Evolutionary conservation across 2,797 vertebrate genomes (phyloP).

Genomic region (Lagorchestes hirsutus): DNA sequence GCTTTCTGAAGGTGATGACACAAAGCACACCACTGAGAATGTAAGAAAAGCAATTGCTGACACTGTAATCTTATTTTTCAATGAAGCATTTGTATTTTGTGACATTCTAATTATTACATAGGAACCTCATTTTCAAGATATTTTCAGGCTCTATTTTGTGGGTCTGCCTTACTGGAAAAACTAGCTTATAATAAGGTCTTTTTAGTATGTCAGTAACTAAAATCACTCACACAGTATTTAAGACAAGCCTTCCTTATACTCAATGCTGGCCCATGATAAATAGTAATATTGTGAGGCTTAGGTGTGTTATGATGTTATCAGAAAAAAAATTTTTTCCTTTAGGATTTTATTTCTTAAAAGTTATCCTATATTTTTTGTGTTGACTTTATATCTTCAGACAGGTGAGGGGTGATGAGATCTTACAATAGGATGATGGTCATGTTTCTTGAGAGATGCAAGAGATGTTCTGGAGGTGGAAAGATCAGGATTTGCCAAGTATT

Average conservation of each 20-base stretch:
- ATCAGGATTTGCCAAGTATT: neutral
- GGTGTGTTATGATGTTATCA: neutral
- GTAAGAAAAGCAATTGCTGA: neutral
- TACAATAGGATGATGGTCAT: neutral
- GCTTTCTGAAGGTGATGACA: neutral
- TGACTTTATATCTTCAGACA: neutral
- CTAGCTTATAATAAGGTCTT: neutral
- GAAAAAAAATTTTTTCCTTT: neutral
- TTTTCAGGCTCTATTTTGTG: neutral
- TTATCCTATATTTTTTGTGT: neutral
- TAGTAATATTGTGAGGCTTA: neutral
- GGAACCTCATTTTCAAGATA: neutral
- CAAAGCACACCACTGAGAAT: neutral
- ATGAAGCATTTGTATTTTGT: neutral
- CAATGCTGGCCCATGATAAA: neutral
- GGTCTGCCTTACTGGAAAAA: neutral
- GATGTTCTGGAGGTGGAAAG: neutral
- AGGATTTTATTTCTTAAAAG: neutral
- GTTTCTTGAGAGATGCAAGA: neutral
- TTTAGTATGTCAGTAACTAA: neutral
- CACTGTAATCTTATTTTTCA: neutral
- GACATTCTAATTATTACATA: neutral
- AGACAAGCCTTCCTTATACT: neutral
- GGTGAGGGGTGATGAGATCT: neutral
- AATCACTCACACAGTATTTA: neutral